These are phyloP conservation scores for Lagopus leucura DNA, from an alignment of 2,113 vertebrate species.

Conservation along the genomic window DNA sequence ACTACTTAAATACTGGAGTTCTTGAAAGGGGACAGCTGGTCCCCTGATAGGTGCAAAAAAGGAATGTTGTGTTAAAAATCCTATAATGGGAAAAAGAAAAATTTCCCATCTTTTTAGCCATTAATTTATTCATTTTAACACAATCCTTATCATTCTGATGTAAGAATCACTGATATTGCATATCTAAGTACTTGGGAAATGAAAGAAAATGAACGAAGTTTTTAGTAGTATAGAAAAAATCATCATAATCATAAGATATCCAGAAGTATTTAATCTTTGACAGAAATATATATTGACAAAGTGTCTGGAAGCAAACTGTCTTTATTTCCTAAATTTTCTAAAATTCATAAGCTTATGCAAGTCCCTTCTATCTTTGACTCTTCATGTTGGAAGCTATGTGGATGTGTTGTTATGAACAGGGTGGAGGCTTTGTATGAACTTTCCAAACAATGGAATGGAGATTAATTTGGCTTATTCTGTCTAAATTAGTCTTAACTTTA, in stretches of 20 bases:
- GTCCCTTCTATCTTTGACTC: too few species aligned
- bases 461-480: too few species aligned
- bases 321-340: background rate
- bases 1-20: background rate
- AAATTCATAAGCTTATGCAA: too few species aligned
- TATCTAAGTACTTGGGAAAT: background rate
- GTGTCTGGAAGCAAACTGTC: background rate
- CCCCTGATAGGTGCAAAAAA: background rate
- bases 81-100: background rate
- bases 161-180: background rate
- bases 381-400: too few species aligned
- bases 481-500: too few species aligned
- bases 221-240: background rate
- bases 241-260: background rate
- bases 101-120: background rate
- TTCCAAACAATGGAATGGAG: too few species aligned
- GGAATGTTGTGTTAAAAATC: background rate
- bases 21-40: background rate
- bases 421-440: too few species aligned
- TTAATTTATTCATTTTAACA: background rate
- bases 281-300: background rate
- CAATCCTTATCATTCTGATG: background rate
- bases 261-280: background rate
- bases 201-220: background rate
- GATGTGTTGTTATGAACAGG: too few species aligned